These are phyloP conservation scores for Eristalis tenax DNA, from an alignment of 2,888 invertebrate species.

Conservation along the genomic window DNA sequence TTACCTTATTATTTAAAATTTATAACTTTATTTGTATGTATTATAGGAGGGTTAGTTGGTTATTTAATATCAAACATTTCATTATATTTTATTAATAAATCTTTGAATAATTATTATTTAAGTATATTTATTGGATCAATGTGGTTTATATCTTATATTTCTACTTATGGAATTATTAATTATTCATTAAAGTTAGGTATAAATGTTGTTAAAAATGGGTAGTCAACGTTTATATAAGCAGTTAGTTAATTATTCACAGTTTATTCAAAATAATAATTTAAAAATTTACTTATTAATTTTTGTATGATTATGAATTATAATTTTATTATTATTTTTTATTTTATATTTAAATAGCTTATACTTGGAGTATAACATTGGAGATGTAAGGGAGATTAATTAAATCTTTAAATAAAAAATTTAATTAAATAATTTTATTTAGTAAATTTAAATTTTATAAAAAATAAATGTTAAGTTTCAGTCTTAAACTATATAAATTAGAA, in stretches of 20 bases:
- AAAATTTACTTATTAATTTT: constrained; percentile 82
- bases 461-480: too few species aligned
- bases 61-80: constrained; percentile 81
- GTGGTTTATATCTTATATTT: constrained; percentile 83
- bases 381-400: too few species aligned
- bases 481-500: too few species aligned
- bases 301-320: constrained; percentile 80
- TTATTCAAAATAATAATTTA: constrained; percentile 82
- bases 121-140: constrained; percentile 81
- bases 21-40: constrained; percentile 82
- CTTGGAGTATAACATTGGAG: too few species aligned
- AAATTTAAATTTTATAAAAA: too few species aligned
- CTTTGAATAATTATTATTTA: constrained; percentile 79
- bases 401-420: too few species aligned
- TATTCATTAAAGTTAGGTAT: constrained; percentile 81
- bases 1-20: constrained; percentile 82
- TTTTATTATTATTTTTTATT: constrained; percentile 73
- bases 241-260: constrained; percentile 81
- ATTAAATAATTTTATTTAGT: too few species aligned
- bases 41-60: constrained; percentile 81
- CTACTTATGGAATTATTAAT: constrained; percentile 82
- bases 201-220: constrained; percentile 81
- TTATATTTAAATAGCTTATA: too few species aligned
- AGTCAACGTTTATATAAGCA: constrained; percentile 81
- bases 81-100: constrained; percentile 81